Evolutionary conservation across 2,797 vertebrate genomes (phyloP), one percentile per base, ranked within the genome.

Genomic region (Galaxias olidus): DNA sequence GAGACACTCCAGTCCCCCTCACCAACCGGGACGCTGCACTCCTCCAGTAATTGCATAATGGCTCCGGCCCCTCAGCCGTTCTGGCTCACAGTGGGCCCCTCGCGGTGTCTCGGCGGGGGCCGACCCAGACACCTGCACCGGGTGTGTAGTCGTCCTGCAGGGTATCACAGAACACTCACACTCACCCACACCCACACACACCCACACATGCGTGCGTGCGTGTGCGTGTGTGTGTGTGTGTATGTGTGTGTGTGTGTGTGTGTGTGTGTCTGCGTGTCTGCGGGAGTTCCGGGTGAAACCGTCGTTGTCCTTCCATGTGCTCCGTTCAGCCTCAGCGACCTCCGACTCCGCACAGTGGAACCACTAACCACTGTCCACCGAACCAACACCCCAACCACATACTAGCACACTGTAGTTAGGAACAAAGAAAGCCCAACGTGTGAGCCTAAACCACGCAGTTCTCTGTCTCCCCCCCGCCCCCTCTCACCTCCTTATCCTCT

Each of bases 21-120:
- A 66, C 73, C 84, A 69, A 66, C 79, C 50, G 64, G 0, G 62
- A 49, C 68, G 65, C 76, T 81, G 65, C 78, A 75, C 69, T 70
- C 75, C 18, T 65, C 77, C 41, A 78, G 71, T 61, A 10, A 79
- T 59, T 69, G 73, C 63, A 69, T 59, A 60, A 69, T 69, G 62
- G 72, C 66, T 72, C 67, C 56, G 47, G 15, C 11, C 47, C 46
- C 11, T 20, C 9, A n/a, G n/a, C 48, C 42, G 12, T 10, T 63
- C 63, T 74, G 59, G 70, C 68, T 76, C 67, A 61, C 67, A 0
- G 54, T 1, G 12, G 61, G 9, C 61, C 68, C 20, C 57, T 69
- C 7, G 15, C 52, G 55, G 59, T 9, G 18, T 19, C n/a, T 57
- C 53, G 47, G 68, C 59, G 45, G 66, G 57, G 64, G 60, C 58